Evolutionary conservation across 2,888 invertebrate genomes (phyloP).

Genomic region (Rhingia rostrata): DNA sequence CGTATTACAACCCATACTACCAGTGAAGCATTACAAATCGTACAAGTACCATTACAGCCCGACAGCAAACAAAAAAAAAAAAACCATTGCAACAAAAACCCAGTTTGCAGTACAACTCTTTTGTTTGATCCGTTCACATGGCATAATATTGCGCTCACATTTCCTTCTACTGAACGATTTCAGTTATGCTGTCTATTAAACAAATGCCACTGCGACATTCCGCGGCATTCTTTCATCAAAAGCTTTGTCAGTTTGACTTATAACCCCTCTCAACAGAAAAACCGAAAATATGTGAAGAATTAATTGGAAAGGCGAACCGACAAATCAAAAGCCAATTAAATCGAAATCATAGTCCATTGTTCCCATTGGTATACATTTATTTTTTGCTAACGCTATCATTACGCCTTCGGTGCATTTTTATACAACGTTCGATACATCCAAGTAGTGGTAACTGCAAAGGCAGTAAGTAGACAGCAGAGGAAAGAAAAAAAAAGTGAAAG

Average conservation of each 20-base stretch:
- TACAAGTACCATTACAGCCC: too few relatives aligned
- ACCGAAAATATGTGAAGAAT: constrained; percentile 36
- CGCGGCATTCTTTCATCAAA: background rate
- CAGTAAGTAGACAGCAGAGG: constrained; percentile 6
- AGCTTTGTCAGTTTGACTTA: background rate
- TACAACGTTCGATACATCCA: background rate
- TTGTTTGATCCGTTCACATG: background rate
- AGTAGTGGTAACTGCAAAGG: background rate
- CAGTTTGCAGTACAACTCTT: constrained; percentile 4
- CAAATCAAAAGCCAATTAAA: constrained; percentile 69
- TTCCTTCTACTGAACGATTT: background rate
- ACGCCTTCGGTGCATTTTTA: constrained; percentile 36
- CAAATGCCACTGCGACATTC: background rate
- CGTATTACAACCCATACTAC: too few relatives aligned
- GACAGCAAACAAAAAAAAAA: background rate
- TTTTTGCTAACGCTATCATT: constrained; percentile 30
- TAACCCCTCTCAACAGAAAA: constrained; percentile 15
- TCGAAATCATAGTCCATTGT: constrained; percentile 63
- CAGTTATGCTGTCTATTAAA: background rate
- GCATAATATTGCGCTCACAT: background rate
- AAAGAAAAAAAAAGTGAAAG: constrained; percentile 68
- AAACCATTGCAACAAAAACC: background rate
- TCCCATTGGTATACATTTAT: constrained; percentile 34
- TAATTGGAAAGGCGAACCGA: constrained; percentile 55
- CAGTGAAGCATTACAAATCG: too few relatives aligned